Percentiles rank a stretch among this genome's conserved stretches.
Evolutionary conservation across 2,888 invertebrate species (phyloP).

Genomic region (Neria commutata): DNA sequence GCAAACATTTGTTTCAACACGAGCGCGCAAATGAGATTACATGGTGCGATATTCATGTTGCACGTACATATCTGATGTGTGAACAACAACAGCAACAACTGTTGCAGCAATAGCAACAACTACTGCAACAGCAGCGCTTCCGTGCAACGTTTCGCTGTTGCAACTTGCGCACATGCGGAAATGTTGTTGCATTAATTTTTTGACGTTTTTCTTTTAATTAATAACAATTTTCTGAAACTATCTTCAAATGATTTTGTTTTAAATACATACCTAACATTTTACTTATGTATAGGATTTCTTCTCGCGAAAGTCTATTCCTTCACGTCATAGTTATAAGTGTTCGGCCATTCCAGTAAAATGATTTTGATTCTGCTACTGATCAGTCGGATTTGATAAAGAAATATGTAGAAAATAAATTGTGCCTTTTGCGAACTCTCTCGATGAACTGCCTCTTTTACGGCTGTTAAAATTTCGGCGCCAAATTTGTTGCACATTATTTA

Average conservation of each 20-base stretch:
- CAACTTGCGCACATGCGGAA: neutral
- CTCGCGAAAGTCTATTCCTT: neutral
- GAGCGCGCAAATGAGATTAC: conserved; percentile 61
- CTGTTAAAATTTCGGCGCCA: no score
- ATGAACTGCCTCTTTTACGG: no score
- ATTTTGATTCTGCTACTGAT: no score
- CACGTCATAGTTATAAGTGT: no score
- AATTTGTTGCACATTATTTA: no score
- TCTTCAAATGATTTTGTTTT: neutral
- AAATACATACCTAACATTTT: no score
- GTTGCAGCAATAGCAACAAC: conserved; percentile 13
- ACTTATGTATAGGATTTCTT: no score
- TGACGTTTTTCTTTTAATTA: no score
- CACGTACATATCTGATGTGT: conserved; percentile 13
- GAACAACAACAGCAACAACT: neutral
- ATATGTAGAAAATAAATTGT: no score
- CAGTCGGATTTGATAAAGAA: no score
- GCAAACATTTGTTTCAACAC: conserved; percentile 61
- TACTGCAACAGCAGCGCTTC: conserved; percentile 14
- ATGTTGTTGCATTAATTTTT: neutral
- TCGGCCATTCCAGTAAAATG: no score
- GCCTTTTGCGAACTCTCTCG: no score
- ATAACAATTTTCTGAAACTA: neutral
- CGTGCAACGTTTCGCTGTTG: conserved; percentile 24
- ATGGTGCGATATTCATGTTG: conserved; percentile 57